A percentile compares a stretch with the other conserved stretches of the same genome.
These are phyloP conservation scores for Torymus tubicola DNA, from an alignment of 2,888 invertebrate species.

Conservation along the genomic window DNA sequence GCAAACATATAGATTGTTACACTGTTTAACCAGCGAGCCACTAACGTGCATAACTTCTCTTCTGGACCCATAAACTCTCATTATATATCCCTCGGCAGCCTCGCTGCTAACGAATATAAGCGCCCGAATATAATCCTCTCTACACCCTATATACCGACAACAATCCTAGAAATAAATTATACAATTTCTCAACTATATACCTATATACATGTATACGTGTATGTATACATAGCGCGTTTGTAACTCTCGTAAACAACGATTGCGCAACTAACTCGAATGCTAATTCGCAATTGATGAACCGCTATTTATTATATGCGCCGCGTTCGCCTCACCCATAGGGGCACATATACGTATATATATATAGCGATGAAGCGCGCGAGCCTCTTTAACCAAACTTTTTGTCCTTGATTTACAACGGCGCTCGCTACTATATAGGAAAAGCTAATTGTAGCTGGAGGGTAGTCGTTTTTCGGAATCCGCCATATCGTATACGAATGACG, in stretches of 20 bases:
- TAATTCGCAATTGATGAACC: slow-evolving; percentile 38
- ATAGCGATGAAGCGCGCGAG: background rate
- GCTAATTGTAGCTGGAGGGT: slow-evolving; percentile 69
- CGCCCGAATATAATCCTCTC: background rate
- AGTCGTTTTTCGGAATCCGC: slow-evolving; percentile 67
- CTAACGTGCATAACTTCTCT: too few relatives aligned
- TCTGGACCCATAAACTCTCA: too few relatives aligned
- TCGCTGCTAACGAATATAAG: slow-evolving; percentile 6
- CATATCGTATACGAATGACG: slow-evolving; percentile 46
- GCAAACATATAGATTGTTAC: too few relatives aligned
- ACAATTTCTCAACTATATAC: slow-evolving; percentile 5
- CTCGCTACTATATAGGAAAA: slow-evolving; percentile 23
- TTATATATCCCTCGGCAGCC: too few relatives aligned
- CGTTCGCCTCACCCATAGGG: background rate
- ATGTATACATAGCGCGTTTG: background rate
- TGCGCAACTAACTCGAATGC: slow-evolving; percentile 17
- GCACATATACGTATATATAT: background rate
- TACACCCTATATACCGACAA: background rate
- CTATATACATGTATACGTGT: too few relatives aligned
- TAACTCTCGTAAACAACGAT: slow-evolving; percentile 17
- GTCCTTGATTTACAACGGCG: slow-evolving; percentile 22
- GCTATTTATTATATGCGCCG: slow-evolving; percentile 36
- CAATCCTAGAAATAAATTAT: slow-evolving; percentile 33
- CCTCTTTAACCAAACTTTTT: slow-evolving; percentile 24
- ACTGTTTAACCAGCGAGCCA: too few relatives aligned